Conservation (phyloP, 1,140 invertebrate genomes). For the Drosophila auraria region DNA sequence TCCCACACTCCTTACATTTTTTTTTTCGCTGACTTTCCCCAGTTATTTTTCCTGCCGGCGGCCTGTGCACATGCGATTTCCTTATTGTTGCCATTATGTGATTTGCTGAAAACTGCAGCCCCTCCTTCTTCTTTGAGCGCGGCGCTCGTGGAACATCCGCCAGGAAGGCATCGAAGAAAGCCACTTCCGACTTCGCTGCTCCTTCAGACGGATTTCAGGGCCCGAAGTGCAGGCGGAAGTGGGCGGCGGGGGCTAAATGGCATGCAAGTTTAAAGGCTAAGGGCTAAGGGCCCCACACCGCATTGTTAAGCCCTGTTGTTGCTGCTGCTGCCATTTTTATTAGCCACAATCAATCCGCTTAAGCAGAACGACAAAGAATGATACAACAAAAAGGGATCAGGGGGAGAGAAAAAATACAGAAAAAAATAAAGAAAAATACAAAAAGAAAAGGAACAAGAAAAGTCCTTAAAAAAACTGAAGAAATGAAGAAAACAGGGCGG, state of each 20-base stretch:
- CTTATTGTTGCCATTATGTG: constrained; percentile 75
- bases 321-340: constrained; percentile 69
- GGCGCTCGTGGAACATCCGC: constrained; percentile 19
- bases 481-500: not conserved
- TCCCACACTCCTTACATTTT: not conserved
- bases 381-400: not conserved
- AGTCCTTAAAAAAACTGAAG: too few relatives aligned
- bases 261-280: constrained; percentile 32
- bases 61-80: constrained; percentile 76
- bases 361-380: constrained; percentile 35
- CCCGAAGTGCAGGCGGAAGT: constrained; percentile 66
- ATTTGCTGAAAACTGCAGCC: constrained; percentile 48
- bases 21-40: too few relatives aligned
- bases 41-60: constrained; percentile 18
- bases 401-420: not conserved
- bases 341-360: constrained; percentile 80
- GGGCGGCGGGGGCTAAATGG: constrained; percentile 17
- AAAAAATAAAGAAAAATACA: not conserved
- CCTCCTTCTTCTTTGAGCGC: not conserved
- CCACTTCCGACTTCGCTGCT: constrained; percentile 50
- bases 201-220: constrained; percentile 26
- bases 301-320: constrained; percentile 62
- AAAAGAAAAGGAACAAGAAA: not conserved
- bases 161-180: constrained; percentile 51
- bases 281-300: constrained; percentile 6